Evolutionary conservation across 1,140 invertebrate species (phyloP).

Genomic region (Cydia splendana): DNA sequence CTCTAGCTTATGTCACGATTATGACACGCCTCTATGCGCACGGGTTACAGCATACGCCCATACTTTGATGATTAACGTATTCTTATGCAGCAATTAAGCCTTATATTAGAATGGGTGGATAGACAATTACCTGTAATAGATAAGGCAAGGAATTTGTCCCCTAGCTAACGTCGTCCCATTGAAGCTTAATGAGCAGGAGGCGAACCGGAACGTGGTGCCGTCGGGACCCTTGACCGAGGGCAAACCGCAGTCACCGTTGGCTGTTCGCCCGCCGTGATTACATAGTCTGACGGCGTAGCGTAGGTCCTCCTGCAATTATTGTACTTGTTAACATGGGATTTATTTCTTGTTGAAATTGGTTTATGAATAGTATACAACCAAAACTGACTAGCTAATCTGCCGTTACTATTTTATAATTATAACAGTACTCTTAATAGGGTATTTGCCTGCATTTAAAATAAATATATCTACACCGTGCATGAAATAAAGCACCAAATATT

Average conservation of each 20-base stretch:
- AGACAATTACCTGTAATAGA: slow-evolving; percentile 85
- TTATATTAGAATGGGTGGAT: neutral
- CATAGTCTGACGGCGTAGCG: slow-evolving; percentile 94
- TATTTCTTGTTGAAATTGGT: too few relatives aligned
- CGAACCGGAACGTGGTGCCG: slow-evolving; percentile 95
- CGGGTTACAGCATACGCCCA: too few relatives aligned
- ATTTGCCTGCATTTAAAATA: too few relatives aligned
- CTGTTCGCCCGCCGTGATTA: slow-evolving; percentile 95
- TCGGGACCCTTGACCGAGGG: slow-evolving; percentile 94
- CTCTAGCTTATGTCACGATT: too few relatives aligned
- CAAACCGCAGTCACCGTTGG: slow-evolving; percentile 95
- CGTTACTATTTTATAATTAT: too few relatives aligned
- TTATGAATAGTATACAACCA: too few relatives aligned
- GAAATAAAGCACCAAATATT: too few relatives aligned
- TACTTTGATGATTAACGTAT: too few relatives aligned
- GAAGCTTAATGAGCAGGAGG: slow-evolving; percentile 94
- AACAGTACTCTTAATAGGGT: too few relatives aligned
- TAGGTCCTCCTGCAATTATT: slow-evolving; percentile 85
- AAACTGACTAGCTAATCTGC: too few relatives aligned
- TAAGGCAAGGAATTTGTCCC: slow-evolving; percentile 96
- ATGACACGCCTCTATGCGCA: too few relatives aligned
- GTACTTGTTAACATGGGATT: neutral
- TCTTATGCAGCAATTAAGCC: neutral
- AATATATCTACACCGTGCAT: too few relatives aligned
- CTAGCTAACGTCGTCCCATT: slow-evolving; percentile 96